Evolutionary conservation across 2,888 invertebrate species (phyloP), one percentile per base, ranked within the genome.

Genomic region (Cephalotes varians): DNA sequence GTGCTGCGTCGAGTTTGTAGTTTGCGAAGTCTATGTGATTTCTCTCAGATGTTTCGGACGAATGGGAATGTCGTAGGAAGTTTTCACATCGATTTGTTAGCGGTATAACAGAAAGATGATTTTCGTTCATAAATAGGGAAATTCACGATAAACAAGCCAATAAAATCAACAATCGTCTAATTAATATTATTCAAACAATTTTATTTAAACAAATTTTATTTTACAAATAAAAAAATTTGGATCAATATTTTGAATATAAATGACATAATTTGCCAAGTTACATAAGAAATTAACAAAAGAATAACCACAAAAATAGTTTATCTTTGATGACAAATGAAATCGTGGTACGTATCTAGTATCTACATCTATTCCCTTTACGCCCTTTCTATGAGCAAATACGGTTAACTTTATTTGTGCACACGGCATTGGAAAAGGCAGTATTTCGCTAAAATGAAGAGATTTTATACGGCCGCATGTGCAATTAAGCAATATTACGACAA

Each of bases 61-160:
- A 56, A 56, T 79, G 77, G 77, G 65, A 79, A 79, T 69, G 40
- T 79, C 77, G 25, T 34, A 1, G n/a, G 2, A 31, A 77, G 56
- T 79, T 79, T 79, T 79, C 77, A 44, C 18, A 56, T 31, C n/a
- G 34, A 56, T 79, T 79, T 69, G 25, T 56, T 62, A 25, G 44
- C 21, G 25, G 12, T 44, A 18, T 40, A 34, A 10, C 44, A 44
- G 12, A 56, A 21, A 21, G 47, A 60, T 21, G 69, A 44, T 7
- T 69, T 34, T 18, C 9, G 9, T 10, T 37, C 12, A n/a, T 64
- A 51, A 76, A 51, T 40, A 51, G n/a, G 2, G 40, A 76, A 56
- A 25, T 54, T 18, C 15, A 18, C n/a, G 12, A 44, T 12, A 69
- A 56, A 56, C 25, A 44, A 44, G 25, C 3, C 21, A 12, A 18